phyloP scores from a whole-genome alignment of 2,888 invertebrate genomes.

The Odiellus spinosus region DNA sequence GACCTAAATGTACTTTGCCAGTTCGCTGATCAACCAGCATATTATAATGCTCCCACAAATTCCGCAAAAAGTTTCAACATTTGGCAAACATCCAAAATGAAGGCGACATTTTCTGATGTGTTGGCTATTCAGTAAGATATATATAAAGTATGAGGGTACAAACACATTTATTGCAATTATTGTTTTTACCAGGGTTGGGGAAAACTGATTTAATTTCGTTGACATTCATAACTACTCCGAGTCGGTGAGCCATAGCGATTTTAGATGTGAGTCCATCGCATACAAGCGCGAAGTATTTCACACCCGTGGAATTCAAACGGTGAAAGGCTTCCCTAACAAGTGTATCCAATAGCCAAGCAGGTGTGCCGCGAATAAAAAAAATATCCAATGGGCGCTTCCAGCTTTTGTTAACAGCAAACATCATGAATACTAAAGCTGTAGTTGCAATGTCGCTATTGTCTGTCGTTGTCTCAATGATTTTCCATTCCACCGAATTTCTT shows the following conservation, averaged over 20 bases:
- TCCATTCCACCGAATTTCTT: constrained; percentile 5
- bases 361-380: constrained; percentile 4
- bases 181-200: neutral
- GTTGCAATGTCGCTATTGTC: constrained; percentile 1
- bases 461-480: neutral
- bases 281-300: neutral
- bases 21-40: no score
- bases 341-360: neutral
- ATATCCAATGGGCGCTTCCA: constrained; percentile 7
- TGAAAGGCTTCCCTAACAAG: neutral
- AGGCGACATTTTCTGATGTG: constrained; percentile 1
- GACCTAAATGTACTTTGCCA: no score
- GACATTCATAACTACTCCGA: neutral
- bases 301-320: neutral
- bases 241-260: neutral
- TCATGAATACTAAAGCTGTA: constrained; percentile 2
- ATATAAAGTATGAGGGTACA: no score
- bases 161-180: no score
- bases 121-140: no score
- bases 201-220: neutral
- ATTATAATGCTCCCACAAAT: neutral
- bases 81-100: constrained; percentile 12
- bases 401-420: neutral
- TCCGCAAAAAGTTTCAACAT: constrained; percentile 15
- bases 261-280: constrained; percentile 5